phyloP scores from a whole-genome alignment of 2,113 vertebrate genomes.

The Sinocyclocheilus maitianheensis region DNA sequence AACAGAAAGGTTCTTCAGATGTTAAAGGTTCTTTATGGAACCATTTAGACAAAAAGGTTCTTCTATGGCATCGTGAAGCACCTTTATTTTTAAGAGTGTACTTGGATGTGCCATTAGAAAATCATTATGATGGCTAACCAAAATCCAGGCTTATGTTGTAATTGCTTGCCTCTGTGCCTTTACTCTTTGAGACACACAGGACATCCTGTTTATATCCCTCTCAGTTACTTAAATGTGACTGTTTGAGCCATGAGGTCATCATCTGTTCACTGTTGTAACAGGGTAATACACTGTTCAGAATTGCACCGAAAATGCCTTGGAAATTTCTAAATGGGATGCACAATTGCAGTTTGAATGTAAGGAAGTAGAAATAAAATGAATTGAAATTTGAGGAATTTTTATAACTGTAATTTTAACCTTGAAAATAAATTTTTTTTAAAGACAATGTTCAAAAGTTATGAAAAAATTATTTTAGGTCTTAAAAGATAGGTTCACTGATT shows the following conservation, averaged over 20 bases:
- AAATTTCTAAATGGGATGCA: neutral
- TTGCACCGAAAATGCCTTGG: neutral
- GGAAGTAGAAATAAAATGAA: neutral
- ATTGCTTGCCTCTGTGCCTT: constrained; percentile 12
- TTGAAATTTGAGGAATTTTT: too few relatives aligned
- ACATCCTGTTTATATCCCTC: constrained; percentile 19
- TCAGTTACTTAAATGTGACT: constrained; percentile 31
- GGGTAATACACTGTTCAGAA: neutral
- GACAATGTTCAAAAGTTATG: neutral
- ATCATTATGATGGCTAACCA: constrained; percentile 13
- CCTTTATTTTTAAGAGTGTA: neutral
- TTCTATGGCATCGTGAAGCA: too few relatives aligned
- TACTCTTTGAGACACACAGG: constrained; percentile 4
- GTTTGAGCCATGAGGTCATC: constrained; percentile 22
- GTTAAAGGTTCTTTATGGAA: too few relatives aligned
- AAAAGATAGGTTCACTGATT: too few relatives aligned
- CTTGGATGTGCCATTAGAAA: constrained; percentile 20
- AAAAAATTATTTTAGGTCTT: neutral
- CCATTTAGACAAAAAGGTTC: too few relatives aligned
- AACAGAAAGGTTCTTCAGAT: too few relatives aligned
- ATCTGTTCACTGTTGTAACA: neutral
- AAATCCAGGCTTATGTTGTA: constrained; percentile 23
- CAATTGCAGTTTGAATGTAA: neutral
- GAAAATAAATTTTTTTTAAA: neutral
- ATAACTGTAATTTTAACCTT: neutral